A percentile compares a stretch with the other conserved stretches of the same genome.
Evolutionary conservation across 2,797 vertebrate species (phyloP).

Genomic region (Esox lucius): DNA sequence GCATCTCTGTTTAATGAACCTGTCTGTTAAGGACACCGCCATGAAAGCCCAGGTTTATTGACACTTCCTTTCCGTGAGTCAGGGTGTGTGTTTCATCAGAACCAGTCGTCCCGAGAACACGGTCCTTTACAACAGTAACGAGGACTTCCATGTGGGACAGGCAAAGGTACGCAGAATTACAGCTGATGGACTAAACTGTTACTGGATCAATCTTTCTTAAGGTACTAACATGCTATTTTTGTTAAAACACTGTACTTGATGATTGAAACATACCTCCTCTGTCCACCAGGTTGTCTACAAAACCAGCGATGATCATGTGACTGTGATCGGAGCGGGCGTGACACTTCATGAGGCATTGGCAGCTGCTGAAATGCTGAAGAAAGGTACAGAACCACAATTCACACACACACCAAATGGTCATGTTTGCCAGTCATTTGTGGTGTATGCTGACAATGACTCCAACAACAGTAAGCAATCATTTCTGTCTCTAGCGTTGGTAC

Average conservation of each 20-base stretch:
- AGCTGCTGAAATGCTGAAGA: slow-evolving; percentile 89
- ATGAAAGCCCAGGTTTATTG: background rate
- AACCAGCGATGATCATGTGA: slow-evolving; percentile 90
- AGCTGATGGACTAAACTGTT: background rate
- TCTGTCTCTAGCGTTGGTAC: background rate
- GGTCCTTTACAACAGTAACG: slow-evolving; percentile 87
- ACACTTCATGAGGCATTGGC: slow-evolving; percentile 90
- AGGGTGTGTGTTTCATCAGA: slow-evolving; percentile 95
- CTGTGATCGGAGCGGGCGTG: slow-evolving; percentile 89
- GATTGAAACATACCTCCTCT: background rate
- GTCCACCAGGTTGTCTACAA: slow-evolving; percentile 83
- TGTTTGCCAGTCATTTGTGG: no score
- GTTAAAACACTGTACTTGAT: background rate
- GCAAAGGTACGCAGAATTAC: slow-evolving; percentile 80
- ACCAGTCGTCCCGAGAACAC: slow-evolving; percentile 91
- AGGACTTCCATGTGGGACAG: slow-evolving; percentile 91
- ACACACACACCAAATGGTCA: no score
- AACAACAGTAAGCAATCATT: background rate
- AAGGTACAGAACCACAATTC: slow-evolving; percentile 73
- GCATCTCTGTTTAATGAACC: background rate
- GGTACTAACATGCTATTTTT: background rate
- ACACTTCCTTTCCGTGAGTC: slow-evolving; percentile 19
- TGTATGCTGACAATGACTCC: background rate
- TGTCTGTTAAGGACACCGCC: background rate
- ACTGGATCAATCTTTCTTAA: background rate